phyloP scores from a whole-genome alignment of 1,140 invertebrate species.

The Acromyrmex echinatior region DNA sequence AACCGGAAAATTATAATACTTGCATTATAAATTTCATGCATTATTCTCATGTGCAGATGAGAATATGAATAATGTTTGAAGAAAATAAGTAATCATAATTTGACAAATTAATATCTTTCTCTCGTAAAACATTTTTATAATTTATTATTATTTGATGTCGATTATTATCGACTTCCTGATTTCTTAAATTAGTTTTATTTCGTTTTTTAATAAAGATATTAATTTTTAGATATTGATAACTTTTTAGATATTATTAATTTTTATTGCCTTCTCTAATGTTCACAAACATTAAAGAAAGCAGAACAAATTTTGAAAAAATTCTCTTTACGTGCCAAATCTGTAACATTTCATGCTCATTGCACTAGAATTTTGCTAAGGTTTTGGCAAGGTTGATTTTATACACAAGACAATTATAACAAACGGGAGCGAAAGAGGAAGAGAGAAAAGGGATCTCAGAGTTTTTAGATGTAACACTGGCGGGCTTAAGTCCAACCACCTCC shows the following conservation, averaged over 20 bases:
- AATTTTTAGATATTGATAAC: not conserved
- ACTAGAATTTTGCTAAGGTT: not conserved
- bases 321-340: not conserved
- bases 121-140: slow-evolving; percentile 1
- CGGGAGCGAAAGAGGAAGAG: slow-evolving; percentile 45
- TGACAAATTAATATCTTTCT: slow-evolving; percentile 20
- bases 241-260: slow-evolving; percentile 1
- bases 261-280: not conserved
- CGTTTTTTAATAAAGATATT: not conserved
- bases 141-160: not conserved
- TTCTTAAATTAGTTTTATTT: not conserved
- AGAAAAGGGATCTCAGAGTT: slow-evolving; percentile 31
- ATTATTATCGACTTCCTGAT: not conserved
- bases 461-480: slow-evolving; percentile 67
- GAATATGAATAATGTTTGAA: not conserved
- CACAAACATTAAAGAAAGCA: no score
- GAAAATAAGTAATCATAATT: not conserved
- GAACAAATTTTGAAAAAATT: not conserved
- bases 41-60: not conserved
- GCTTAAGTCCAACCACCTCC: slow-evolving; percentile 66
- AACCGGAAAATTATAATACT: slow-evolving; percentile 31
- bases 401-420: slow-evolving; percentile 75
- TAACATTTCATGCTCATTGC: not conserved
- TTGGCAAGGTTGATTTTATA: slow-evolving; percentile 46
- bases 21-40: slow-evolving; percentile 19